Base-by-base conservation (phyloP, 2,797 vertebrate genomes). In the Channa striata region DNA sequence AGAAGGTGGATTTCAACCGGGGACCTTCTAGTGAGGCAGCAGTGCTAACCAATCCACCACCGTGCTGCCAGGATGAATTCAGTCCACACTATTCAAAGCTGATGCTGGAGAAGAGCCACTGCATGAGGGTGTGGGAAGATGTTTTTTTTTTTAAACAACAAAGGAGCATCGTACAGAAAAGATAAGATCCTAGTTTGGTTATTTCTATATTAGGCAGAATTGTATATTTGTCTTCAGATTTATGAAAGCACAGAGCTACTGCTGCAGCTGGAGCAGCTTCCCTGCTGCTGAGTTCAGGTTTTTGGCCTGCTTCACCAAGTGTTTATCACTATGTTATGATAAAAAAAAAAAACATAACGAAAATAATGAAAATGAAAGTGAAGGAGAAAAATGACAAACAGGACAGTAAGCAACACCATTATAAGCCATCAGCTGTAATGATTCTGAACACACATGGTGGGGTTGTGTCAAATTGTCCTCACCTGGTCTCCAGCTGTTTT, bases 291-390 rank as follows among this genome's bases (percentile, higher is more conserved):
- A 96, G 87, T 95, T 99, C 93, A 99, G 94, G 93, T 91, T 96
- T 89, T 95, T 96, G 94, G 98, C 98, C 95, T 99, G 98, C 93
- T 99, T 98, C 94, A 96, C 95, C 95, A 96, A 93, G 94, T 98
- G 96, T 92, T 96, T 97, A 93, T 99, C 98, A 90, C 98, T 99
- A 87, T 76, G 39, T 58, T 64, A 70, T 30, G 11, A 37, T 61
- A n/a, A 68, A 75, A 64, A 78, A 77, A 0, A 8, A 54, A 58
- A 5, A 71, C 69, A 83, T 49, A 58, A 70, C 13, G 52, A 80
- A 83, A 74, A 87, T 72, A 90, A 93, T 79, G 85, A 78, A 52
- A 72, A 84, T 80, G 92, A 72, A 77, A 75, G 92, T 86, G 89
- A 83, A 86, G 72, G 72, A 85, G 63, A 72, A 60, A 80, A 85